Base-by-base conservation (phyloP, 2,113 vertebrate genomes). In the Phoenicopterus ruber region DNA sequence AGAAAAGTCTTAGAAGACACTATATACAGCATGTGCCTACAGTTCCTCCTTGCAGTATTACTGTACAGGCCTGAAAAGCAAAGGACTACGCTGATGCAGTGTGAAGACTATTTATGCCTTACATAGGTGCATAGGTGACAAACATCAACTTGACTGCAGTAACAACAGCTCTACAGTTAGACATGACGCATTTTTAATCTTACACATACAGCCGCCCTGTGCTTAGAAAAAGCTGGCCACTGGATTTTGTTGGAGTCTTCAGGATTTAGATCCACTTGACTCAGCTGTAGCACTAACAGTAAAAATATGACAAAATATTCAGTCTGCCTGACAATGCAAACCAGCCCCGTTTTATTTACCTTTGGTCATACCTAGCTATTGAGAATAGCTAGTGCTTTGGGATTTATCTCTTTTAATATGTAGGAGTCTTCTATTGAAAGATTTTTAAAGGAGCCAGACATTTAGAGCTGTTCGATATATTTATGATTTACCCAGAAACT, bases 301-400 rank as follows among this genome's bases (percentile, higher is more conserved):
- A 67, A 92, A 86, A 94, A 86, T 61, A 69, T 31, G 44, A 55
- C 76, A 90, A 88, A 86, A 72, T 80, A 90, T 69, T 77, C 94
- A 25, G 34, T 40, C 82, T 93, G 78, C 42, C 66, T 76, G 66
- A 86, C 32, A 77, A 36, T 8, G 49, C 47, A 88, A 74, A 63
- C 57, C 54, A 80, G 55, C 2, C 1, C 58, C 44, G 34, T 77
- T 72, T 92, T 22, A 70, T 22, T 86, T 73, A 54, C 58, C 49
- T 73, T 66, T 61, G 76, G 88, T 92, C 79, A 86, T 7, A 81
- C 59, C 84, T 78, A 26, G 34, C 66, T 86, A 22, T 69, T 93
- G 54, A 65, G 58, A 69, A 72, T 2, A 83, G 62, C 63, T n/a
- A 80, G 8, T 76, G 44, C 71, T 92, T 65, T 49, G n/a, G 32